These are phyloP conservation scores for Apocrypta bakeri DNA, from an alignment of 1,140 invertebrate species.

Conservation along the genomic window DNA sequence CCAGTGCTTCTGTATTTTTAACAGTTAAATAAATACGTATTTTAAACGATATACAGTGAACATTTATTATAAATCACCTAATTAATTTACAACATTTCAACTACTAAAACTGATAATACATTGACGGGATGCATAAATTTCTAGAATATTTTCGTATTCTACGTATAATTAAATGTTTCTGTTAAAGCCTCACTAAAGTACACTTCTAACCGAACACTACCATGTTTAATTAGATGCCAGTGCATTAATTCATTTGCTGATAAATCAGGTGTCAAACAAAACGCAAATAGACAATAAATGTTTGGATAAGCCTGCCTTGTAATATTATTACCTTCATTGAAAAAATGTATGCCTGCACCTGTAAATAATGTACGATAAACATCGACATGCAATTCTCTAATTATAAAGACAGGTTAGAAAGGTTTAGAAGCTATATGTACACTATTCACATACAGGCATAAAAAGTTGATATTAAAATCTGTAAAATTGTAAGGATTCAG, in stretches of 20 bases:
- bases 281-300: background rate
- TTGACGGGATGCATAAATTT: conserved; percentile 59
- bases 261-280: background rate
- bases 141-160: conserved; percentile 64
- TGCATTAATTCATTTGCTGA: conserved; percentile 15
- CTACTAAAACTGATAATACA: conserved; percentile 53
- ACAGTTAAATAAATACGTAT: too few relatives aligned
- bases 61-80: too few relatives aligned
- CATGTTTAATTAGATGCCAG: conserved; percentile 46
- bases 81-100: too few relatives aligned
- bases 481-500: too few relatives aligned
- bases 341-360: background rate
- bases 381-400: too few relatives aligned
- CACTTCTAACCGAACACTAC: conserved; percentile 57
- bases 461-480: too few relatives aligned
- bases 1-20: too few relatives aligned
- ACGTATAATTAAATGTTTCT: conserved; percentile 62
- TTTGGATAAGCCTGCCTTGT: background rate
- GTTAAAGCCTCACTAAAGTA: conserved; percentile 58
- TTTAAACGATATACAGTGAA: too few relatives aligned
- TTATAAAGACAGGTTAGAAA: too few relatives aligned
- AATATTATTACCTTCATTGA: background rate
- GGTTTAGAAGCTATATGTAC: too few relatives aligned
- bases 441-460: too few relatives aligned
- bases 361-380: background rate